Percentiles rank a stretch among this genome's conserved stretches.
Evolutionary conservation across 2,888 invertebrate species (phyloP).

Genomic region (Chaetogeoica ovagalla): DNA sequence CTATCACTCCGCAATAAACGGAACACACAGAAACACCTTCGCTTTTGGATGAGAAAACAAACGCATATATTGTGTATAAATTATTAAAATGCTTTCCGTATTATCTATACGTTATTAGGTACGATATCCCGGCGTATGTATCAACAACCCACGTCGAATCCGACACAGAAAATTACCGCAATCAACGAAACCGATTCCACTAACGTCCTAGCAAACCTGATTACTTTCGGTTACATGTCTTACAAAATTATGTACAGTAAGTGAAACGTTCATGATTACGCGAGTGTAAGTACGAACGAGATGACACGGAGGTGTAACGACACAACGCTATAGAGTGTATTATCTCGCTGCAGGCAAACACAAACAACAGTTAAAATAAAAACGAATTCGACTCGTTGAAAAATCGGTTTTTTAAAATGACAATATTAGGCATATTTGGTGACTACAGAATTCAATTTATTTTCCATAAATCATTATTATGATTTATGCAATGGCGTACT

Average conservation of each 20-base stretch:
- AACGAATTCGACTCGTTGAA: too few relatives aligned
- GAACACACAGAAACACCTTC: slow-evolving; percentile 15
- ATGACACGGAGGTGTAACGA: too few relatives aligned
- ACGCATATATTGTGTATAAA: not conserved
- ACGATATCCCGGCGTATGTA: slow-evolving; percentile 36
- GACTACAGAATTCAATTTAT: not conserved
- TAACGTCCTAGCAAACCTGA: slow-evolving; percentile 41
- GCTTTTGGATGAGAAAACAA: slow-evolving; percentile 33
- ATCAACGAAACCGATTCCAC: slow-evolving; percentile 8
- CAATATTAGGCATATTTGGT: too few relatives aligned
- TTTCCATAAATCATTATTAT: not conserved
- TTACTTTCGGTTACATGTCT: slow-evolving; percentile 45
- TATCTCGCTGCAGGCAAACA: too few relatives aligned
- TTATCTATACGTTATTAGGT: slow-evolving; percentile 34
- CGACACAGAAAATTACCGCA: slow-evolving; percentile 15
- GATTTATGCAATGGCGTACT: too few relatives aligned
- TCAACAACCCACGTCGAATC: slow-evolving; percentile 29
- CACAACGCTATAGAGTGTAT: too few relatives aligned
- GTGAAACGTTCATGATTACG: slow-evolving; percentile 23
- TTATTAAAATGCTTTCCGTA: slow-evolving; percentile 28
- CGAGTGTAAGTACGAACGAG: not conserved
- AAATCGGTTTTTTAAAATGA: too few relatives aligned
- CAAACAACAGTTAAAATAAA: too few relatives aligned
- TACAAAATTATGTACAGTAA: slow-evolving; percentile 43
- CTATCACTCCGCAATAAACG: slow-evolving; percentile 1